Base-by-base conservation (phyloP, 2,797 vertebrate species). In the Alectoris magna region DNA sequence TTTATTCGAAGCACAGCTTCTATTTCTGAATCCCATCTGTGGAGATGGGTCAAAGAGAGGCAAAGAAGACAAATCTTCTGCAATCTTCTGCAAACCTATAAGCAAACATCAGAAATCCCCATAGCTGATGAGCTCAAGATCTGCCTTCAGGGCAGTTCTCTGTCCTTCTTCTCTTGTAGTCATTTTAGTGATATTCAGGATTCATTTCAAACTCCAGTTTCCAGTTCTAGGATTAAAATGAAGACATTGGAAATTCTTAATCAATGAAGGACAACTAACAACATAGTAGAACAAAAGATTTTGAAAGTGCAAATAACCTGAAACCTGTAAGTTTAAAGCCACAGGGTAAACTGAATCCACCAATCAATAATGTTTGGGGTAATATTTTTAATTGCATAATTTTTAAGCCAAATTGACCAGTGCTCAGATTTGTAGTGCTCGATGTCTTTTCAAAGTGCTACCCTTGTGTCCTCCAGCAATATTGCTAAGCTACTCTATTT, bases 31-130 rank as follows among this genome's bases (percentile, higher is more conserved):
- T 74, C 31, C 44, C 36, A 29, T 87, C 59, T 85, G 43, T 62
- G 58, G 48, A 84, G 62, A 56, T 18, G 21, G 72, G 69, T 91
- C 88, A 91, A 88, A 85, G 34, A 68, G 26, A 88, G 22, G 38
- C 19, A 87, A 85, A 85, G 51, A 87, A 87, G 8, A 84, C 58
- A 88, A 91, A 87, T 80, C 58, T 51, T 85, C 1, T 62, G 26
- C 34, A 79, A n/a, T 66, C 55, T 58, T n/a, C 38, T 36, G 82
- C 80, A 62, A 94, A 78, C 27, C 26, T 93, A 36, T 46, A 72
- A 91, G 23, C 49, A 92, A 95, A 72, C 71, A 53, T 82, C 66
- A 85, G 66, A 70, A 38, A 69, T 66, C n/a, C 29, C 14, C 26
- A 59, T 73, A 79, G 34, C 48, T 84, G 56, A 38, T 15, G 70